Evolutionary conservation across 2,113 vertebrate species (phyloP), one percentile per base, ranked within the genome.

Genomic region (Prochilodus magdalenae): DNA sequence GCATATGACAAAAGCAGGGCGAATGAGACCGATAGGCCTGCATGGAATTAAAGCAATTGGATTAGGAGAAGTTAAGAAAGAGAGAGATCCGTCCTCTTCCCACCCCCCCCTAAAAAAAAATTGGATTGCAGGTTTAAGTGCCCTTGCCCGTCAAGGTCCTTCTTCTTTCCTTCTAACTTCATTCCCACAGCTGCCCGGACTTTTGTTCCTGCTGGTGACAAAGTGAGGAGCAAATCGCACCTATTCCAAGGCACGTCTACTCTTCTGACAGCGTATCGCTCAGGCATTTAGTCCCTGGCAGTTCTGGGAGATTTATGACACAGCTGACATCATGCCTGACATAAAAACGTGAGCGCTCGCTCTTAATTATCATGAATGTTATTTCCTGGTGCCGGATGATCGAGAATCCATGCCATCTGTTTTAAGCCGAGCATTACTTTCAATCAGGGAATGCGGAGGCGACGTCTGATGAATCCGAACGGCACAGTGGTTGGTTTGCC

Each of bases 11-110:
- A 83, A 86, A 73, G 36, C 24, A 22, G 51, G 60, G 83, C 44
- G 82, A 88, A 51, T 47, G 69, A 65, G 71, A 84, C 53, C 47
- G 77, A 70, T 76, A 71, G 71, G 60, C 73, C 63, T 57, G 77
- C 53, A 40, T 73, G 57, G 78, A 85, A 83, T 85, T 65, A 85
- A 82, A 80, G 72, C 75, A 83, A 86, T 86, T 86, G 77, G 83
- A 86, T 88, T 83, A 82, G 72, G 79, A 77, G 72, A 85, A 82
- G 81, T 81, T 62, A 77, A 80, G 81, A 81, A 84, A 82, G 73
- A 83, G 51, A 24, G 65, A 82, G 63, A 88, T 80, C 80, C 82
- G 77, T 79, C 65, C 30, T 72, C 36, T 1, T 26, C 29, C 30
- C 36, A 36, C n/a, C n/a, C n/a, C n/a, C n/a, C n/a, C n/a, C n/a